A percentile compares a stretch with the other conserved stretches of the same genome.
Evolutionary conservation across 2,113 vertebrate genomes (phyloP).

Genomic region (Isurus oxyrinchus): DNA sequence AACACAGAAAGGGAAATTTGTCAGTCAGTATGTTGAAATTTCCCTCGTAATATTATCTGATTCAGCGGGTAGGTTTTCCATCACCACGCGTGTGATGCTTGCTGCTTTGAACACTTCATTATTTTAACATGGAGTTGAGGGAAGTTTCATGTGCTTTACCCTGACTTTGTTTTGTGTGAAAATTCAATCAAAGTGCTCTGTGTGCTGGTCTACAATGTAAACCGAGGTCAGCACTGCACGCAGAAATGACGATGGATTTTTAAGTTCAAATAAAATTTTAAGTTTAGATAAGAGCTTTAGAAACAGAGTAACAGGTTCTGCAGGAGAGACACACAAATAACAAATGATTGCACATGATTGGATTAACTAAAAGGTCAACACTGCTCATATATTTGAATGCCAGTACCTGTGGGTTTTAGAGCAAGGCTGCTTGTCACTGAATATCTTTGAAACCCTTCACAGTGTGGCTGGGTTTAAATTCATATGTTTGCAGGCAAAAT

Average conservation of each 20-base stretch:
- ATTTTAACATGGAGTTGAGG: background rate
- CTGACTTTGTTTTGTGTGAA: background rate
- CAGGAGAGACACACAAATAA: background rate
- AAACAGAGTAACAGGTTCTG: background rate
- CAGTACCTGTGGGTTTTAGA: background rate
- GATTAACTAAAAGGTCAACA: background rate
- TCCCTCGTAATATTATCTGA: background rate
- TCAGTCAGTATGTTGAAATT: background rate
- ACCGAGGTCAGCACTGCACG: background rate
- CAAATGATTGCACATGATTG: background rate
- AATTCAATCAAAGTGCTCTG: too few relatives aligned
- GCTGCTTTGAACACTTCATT: background rate
- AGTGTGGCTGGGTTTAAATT: background rate
- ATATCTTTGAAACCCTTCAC: background rate
- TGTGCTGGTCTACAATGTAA: background rate
- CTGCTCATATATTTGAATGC: background rate
- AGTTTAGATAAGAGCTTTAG: background rate
- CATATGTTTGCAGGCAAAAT: background rate
- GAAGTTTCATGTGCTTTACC: background rate
- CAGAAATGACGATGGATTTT: background rate
- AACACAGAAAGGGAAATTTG: background rate
- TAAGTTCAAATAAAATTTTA: background rate
- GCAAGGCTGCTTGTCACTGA: background rate
- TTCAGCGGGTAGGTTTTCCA: background rate
- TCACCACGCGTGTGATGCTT: background rate